Evolutionary conservation across 1,140 invertebrate species (phyloP), one percentile per base, ranked within the genome.

Genomic region (Pseudomyrmex sp.): DNA sequence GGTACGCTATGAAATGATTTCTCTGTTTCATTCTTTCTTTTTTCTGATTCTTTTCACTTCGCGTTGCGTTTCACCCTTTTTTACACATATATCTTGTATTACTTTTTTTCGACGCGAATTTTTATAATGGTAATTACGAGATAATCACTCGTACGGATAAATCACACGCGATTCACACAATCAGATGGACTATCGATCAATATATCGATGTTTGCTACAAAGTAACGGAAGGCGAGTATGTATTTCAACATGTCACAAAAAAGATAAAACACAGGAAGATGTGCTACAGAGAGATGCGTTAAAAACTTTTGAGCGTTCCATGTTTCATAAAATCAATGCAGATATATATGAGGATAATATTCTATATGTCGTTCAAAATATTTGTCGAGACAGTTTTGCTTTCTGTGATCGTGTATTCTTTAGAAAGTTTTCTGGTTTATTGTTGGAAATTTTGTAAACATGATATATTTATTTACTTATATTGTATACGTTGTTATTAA

Each of bases 71-170:
- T 5, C 5, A 10, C 23, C 52, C n/a, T 35, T 15, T 15, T 54
- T n/a, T 13, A 3, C 23, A 35, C 46, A 61, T 54, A 20, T 52
- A 15, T 5, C 18, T 20, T n/a, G 48, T 77, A 26, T 63, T 46
- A 35, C 44, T 73, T 18, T 63, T 65, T 61, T 35, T 18, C 18
- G 26, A 26, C 18, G 23, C 61, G 72, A 89, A 85, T 90, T 91
- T 90, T 76, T 85, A 92, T 89, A 91, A 92, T 92, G 88, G 87
- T 92, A 92, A 92, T 92, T 92, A 91, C 87, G 89, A 92, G 87
- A 20, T 74, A 18, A 61, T 66, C 72, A 85, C 46, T 91, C 89
- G 75, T 92, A 92, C 48, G 20, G 46, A 20, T 15, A 13, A 58
- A 18, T 66, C 52, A 44, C 62, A 56, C n/a, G 20, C 44, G 44